These are phyloP conservation scores for Cydia fagiglandana DNA, from an alignment of 1,140 invertebrate genomes.

Conservation along the genomic window DNA sequence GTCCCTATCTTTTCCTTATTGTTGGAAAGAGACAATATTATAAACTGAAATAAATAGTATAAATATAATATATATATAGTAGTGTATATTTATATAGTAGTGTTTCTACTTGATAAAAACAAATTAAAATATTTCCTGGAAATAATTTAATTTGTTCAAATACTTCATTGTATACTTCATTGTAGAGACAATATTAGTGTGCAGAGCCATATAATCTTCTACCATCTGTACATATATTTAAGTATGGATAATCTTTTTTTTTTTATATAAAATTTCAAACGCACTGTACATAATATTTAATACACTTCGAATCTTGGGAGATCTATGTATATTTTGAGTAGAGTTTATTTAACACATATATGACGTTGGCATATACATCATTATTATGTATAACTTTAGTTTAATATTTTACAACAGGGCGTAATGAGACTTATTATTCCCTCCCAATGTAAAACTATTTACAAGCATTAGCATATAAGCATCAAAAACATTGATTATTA, in stretches of 20 bases:
- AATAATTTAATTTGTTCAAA: no score
- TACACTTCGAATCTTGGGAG: neutral
- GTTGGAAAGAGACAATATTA: neutral
- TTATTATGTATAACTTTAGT: neutral
- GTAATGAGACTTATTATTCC: neutral
- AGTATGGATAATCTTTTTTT: slow-evolving; percentile 8
- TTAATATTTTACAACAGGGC: slow-evolving; percentile 1
- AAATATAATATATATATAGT: no score
- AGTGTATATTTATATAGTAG: no score
- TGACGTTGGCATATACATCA: neutral
- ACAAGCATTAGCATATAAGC: slow-evolving; percentile 8
- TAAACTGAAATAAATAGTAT: no score
- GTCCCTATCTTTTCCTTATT: neutral
- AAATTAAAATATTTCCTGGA: no score
- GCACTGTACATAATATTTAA: slow-evolving; percentile 23
- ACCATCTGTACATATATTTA: slow-evolving; percentile 25
- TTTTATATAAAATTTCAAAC: slow-evolving; percentile 19
- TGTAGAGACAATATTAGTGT: neutral
- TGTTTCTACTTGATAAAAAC: no score
- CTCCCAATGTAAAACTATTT: neutral
- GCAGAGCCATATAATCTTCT: slow-evolving; percentile 16
- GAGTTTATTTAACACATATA: neutral
- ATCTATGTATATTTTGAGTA: neutral
- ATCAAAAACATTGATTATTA: slow-evolving; percentile 15
- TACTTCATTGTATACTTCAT: no score